phyloP scores from a whole-genome alignment of 1,140 invertebrate genomes.

The Drosophila parabipectinata region DNA sequence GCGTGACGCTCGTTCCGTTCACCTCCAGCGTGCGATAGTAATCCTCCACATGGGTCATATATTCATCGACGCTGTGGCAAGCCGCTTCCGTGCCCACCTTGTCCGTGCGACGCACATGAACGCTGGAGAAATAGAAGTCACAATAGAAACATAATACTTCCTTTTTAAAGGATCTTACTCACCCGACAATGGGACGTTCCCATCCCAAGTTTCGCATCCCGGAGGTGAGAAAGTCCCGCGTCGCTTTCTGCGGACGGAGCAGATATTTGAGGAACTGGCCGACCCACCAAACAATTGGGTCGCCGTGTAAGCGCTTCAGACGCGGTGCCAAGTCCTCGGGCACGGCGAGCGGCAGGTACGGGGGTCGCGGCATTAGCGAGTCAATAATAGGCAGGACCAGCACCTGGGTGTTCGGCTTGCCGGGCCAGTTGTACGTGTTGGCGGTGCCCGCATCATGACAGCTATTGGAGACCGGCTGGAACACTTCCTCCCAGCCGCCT shows the following conservation, averaged over 20 bases:
- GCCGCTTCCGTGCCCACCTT: slow-evolving; percentile 99
- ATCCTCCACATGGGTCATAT: slow-evolving; percentile 97
- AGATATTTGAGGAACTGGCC: slow-evolving; percentile 97
- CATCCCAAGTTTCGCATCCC: slow-evolving; percentile 92
- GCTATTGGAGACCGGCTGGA: slow-evolving; percentile 95
- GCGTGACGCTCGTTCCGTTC: slow-evolving; percentile 86
- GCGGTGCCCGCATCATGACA: slow-evolving; percentile 89
- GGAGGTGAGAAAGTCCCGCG: slow-evolving; percentile 89
- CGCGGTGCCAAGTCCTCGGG: slow-evolving; percentile 94
- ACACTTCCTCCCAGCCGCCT: slow-evolving; percentile 97
- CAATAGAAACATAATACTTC: not conserved
- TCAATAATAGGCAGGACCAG: slow-evolving; percentile 97
- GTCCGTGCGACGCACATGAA: slow-evolving; percentile 98
- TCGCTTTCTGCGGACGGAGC: slow-evolving; percentile 91
- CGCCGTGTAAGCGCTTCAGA: slow-evolving; percentile 93
- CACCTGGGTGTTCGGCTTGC: slow-evolving; percentile 88
- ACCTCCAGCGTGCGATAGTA: slow-evolving; percentile 91
- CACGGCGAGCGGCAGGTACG: slow-evolving; percentile 95
- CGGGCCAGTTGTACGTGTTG: slow-evolving; percentile 87
- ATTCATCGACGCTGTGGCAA: slow-evolving; percentile 97
- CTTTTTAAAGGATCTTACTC: slow-evolving; percentile 63
- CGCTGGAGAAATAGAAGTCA: slow-evolving; percentile 85
- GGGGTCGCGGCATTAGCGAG: slow-evolving; percentile 93
- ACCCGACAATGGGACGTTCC: slow-evolving; percentile 95
- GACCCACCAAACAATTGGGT: slow-evolving; percentile 99